A percentile compares a stretch with the other conserved stretches of the same genome.
These are phyloP conservation scores for Cyrtodaria siliqua DNA, from an alignment of 2,888 invertebrate genomes.

Conservation along the genomic window DNA sequence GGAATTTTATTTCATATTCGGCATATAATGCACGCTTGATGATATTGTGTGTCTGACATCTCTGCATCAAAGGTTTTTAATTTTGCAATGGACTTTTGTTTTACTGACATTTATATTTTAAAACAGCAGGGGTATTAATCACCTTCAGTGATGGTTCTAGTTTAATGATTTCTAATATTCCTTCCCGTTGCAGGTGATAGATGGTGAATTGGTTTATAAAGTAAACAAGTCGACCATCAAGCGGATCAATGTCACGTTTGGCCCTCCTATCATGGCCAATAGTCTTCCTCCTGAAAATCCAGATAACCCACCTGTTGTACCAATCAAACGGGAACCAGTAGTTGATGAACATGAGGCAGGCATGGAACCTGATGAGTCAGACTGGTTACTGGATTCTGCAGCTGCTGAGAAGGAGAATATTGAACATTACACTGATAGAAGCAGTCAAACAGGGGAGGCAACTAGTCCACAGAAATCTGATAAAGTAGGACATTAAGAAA, in stretches of 20 bases:
- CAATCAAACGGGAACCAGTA: background rate
- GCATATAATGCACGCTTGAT: no score
- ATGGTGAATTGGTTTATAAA: constrained; percentile 76
- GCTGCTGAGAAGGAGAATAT: constrained; percentile 66
- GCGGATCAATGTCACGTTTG: constrained; percentile 71
- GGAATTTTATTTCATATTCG: no score
- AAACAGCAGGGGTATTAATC: no score
- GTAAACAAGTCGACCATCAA: constrained; percentile 73
- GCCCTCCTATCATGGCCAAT: constrained; percentile 62
- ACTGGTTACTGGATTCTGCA: constrained; percentile 46
- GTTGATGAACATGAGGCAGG: background rate
- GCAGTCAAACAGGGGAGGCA: constrained; percentile 6
- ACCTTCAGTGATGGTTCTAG: no score
- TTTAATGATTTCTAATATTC: no score
- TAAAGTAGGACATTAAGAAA: no score
- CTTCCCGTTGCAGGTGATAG: constrained; percentile 75
- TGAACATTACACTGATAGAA: constrained; percentile 43
- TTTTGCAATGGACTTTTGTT: no score
- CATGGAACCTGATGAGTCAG: constrained; percentile 16
- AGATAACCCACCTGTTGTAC: constrained; percentile 3
- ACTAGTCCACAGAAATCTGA: constrained; percentile 6
- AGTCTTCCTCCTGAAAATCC: constrained; percentile 7
- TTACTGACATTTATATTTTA: no score
- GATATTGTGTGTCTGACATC: no score
- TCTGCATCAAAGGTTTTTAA: no score